Evolutionary conservation across 2,113 vertebrate genomes (phyloP).

Genomic region (Cacatua alba): DNA sequence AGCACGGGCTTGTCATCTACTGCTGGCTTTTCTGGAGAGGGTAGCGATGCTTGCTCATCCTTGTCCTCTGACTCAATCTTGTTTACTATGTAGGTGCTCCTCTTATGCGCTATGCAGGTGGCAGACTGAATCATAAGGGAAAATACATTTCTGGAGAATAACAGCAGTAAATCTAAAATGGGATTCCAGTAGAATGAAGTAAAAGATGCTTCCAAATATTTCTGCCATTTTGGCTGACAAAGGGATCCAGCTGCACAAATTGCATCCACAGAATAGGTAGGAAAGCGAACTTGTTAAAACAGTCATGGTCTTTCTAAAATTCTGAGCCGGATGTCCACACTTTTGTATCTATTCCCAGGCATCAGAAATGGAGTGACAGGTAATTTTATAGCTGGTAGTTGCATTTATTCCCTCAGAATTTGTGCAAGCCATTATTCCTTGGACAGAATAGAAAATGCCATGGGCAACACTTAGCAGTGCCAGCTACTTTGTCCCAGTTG

Average conservation of each 20-base stretch:
- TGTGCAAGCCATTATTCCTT: background rate
- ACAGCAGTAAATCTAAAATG: background rate
- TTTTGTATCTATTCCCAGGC: background rate
- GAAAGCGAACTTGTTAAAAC: background rate
- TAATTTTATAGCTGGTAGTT: background rate
- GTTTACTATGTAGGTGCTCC: background rate
- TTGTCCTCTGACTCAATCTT: background rate
- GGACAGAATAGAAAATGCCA: background rate
- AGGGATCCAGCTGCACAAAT: background rate
- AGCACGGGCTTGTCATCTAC: rapidly evolving
- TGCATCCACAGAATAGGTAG: background rate
- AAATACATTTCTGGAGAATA: background rate
- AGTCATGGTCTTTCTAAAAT: background rate
- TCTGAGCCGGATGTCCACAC: background rate
- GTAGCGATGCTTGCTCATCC: background rate
- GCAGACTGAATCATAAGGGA: background rate
- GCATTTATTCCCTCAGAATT: background rate
- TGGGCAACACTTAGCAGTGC: background rate
- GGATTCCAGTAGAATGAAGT: background rate
- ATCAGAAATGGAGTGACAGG: background rate
- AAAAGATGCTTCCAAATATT: background rate
- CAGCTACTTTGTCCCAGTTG: background rate
- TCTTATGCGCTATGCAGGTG: background rate
- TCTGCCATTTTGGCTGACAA: background rate
- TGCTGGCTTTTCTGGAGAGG: background rate